phyloP scores from a whole-genome alignment of 2,888 invertebrate genomes.

The Caenorhabditis sp. region DNA sequence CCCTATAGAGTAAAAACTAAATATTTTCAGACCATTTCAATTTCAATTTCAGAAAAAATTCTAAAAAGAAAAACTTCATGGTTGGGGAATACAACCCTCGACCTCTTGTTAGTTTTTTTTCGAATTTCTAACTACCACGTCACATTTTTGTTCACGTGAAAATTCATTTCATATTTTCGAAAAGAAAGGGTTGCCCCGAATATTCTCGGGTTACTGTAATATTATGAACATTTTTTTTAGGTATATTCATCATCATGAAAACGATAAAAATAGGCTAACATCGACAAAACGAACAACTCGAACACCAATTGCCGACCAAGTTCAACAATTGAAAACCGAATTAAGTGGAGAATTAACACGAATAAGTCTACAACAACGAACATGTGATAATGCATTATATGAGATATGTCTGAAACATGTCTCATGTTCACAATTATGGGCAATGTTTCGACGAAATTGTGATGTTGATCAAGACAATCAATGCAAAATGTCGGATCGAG shows the following conservation, averaged over 20 bases:
- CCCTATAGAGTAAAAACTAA: too few species aligned
- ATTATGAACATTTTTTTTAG: too few species aligned
- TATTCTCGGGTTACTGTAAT: too few species aligned
- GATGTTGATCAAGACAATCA: slow-evolving; percentile 66
- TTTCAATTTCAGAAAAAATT: too few species aligned
- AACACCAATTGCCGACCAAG: slow-evolving; percentile 43
- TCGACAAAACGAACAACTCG: slow-evolving; percentile 31
- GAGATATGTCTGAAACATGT: slow-evolving; percentile 66
- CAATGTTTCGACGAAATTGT: slow-evolving; percentile 64
- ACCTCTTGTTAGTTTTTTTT: too few species aligned
- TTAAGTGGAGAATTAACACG: slow-evolving; percentile 43
- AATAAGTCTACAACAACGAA: slow-evolving; percentile 35
- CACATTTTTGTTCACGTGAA: too few species aligned
- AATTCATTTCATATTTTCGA: too few species aligned
- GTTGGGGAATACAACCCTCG: too few species aligned
- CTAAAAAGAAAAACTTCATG: too few species aligned
- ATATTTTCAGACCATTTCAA: too few species aligned
- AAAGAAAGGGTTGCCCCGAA: too few species aligned
- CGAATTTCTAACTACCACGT: too few species aligned
- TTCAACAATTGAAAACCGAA: slow-evolving; percentile 47
- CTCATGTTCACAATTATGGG: slow-evolving; percentile 67
- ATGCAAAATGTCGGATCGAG: slow-evolving; percentile 64
- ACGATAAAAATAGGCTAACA: not conserved
- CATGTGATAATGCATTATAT: slow-evolving; percentile 64
- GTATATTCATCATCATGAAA: not conserved